phyloP scores from a whole-genome alignment of 1,140 invertebrate species.

The Trichonephila inaurata region DNA sequence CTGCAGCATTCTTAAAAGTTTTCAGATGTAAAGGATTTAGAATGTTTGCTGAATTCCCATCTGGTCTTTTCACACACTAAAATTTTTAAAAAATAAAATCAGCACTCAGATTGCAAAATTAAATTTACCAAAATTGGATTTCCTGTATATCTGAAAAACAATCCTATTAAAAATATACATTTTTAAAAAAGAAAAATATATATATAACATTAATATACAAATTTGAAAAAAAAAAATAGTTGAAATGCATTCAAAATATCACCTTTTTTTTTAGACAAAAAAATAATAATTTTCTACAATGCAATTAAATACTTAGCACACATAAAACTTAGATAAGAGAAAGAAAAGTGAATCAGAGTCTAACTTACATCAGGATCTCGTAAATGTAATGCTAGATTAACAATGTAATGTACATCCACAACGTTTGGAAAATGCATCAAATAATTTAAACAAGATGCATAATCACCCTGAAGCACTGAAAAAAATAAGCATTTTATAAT shows the following conservation, averaged over 20 bases:
- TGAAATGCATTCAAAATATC: too few species aligned
- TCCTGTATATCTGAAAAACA: too few species aligned
- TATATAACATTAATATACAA: too few species aligned
- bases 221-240: too few species aligned
- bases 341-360: background rate
- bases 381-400: slow-evolving; percentile 85
- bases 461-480: slow-evolving; percentile 85
- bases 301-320: too few species aligned
- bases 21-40: background rate
- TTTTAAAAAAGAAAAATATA: too few species aligned
- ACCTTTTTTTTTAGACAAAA: too few species aligned
- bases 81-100: background rate
- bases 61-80: background rate
- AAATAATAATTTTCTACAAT: too few species aligned
- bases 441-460: slow-evolving; percentile 84
- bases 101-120: background rate
- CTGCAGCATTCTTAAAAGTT: background rate
- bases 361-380: slow-evolving; percentile 81
- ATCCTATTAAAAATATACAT: too few species aligned
- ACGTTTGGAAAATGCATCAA: slow-evolving; percentile 86
- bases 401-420: slow-evolving; percentile 85
- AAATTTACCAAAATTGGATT: too few species aligned
- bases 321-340: background rate
- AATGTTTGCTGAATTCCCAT: background rate
- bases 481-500: slow-evolving; percentile 75